Evolutionary conservation across 2,888 invertebrate species (phyloP), one percentile per base, ranked within the genome.

Genomic region (Trichogramma evanescens): DNA sequence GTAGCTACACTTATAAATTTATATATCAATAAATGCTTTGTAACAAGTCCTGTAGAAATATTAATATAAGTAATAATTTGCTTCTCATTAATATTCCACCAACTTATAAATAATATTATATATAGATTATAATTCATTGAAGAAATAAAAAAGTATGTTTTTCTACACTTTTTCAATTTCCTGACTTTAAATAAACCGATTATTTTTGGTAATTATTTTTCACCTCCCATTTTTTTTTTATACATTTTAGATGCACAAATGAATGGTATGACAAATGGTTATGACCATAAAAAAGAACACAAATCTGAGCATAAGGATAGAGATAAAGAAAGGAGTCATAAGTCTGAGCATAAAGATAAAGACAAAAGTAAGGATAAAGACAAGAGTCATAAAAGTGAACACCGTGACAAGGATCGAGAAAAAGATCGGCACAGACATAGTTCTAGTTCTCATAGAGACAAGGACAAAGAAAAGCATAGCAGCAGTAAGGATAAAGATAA

Each of bases 231-330:
- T 7, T 45, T 40, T 50, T 50, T 13, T 46, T 54, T 53, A 39
- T 50, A n/a, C 13, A 50, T 50, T 56, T 4, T 62, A 74, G 78
- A 79, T 72, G 71, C 76, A 78, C 85, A 86, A 80, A 82, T 89
- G 80, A 91, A 91, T 81, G 91, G 91, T 62, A 81, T 90, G 73
- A 89, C 88, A 72, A 89, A 91, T 80, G 92, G 91, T 58, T 90
- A 87, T 51, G 83, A 83, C 61, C 75, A 74, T 60, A 80, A 81
- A 66, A 82, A 82, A 67, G 81, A 81, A 66, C 81, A 82, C 71
- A 83, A 82, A 72, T 82, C 83, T 38, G 83, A 83, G 48, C 82
- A 83, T 67, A 80, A 80, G 65, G 81, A 83, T 68, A 82, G 78
- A 67, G 81, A 82, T 56, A 80, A 76, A 64, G 79, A 80, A 45